Evolutionary conservation across 2,113 vertebrate genomes (phyloP).

Genomic region (Prietella phreatophila): DNA sequence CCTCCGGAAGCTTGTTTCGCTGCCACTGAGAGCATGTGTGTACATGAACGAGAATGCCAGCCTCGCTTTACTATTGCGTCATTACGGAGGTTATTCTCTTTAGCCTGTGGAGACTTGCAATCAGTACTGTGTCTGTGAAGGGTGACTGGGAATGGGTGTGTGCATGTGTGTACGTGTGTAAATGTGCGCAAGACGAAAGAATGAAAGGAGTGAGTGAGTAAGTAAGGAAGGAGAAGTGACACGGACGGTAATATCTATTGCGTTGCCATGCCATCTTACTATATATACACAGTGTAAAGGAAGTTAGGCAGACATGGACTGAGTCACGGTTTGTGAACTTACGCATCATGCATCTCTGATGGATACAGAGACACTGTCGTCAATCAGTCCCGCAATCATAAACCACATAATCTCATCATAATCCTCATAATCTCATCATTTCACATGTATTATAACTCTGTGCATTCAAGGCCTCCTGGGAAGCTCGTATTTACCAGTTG

Average conservation of each 20-base stretch:
- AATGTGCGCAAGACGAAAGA: background rate
- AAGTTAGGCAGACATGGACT: conserved; percentile 41
- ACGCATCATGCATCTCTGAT: background rate
- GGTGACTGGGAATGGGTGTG: background rate
- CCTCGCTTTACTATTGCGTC: conserved; percentile 4
- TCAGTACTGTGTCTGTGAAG: background rate
- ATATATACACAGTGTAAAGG: conserved; percentile 53
- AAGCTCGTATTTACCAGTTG: too few relatives aligned
- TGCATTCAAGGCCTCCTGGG: too few relatives aligned
- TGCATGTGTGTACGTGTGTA: background rate
- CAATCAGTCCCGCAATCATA: background rate
- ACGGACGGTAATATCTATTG: background rate
- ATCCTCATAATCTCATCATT: background rate
- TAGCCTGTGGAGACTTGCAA: conserved; percentile 1
- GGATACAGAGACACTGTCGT: background rate
- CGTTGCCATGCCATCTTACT: conserved; percentile 33
- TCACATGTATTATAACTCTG: background rate
- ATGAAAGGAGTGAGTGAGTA: background rate
- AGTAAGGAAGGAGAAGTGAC: conserved; percentile 1
- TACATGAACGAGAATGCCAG: conserved; percentile 33
- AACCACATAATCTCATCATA: too few relatives aligned
- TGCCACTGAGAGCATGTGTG: conserved; percentile 36
- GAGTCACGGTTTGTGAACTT: background rate
- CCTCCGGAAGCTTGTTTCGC: background rate
- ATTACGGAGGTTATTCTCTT: background rate